phyloP scores from a whole-genome alignment of 2,113 vertebrate species.

The Cisticola juncidis region DNA sequence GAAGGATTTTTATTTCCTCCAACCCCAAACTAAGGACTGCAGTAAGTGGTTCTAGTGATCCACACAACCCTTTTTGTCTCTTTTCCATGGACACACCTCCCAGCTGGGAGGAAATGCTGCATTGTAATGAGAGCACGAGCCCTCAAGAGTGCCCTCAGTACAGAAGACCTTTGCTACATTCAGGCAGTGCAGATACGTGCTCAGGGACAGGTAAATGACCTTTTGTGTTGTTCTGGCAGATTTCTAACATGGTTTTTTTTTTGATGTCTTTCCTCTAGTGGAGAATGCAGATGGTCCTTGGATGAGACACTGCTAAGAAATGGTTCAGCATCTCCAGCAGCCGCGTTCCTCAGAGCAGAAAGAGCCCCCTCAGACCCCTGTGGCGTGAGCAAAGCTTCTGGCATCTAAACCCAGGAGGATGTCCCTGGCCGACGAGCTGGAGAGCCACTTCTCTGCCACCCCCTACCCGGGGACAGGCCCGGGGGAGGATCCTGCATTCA shows the following conservation, averaged over 20 bases:
- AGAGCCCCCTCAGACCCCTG: background rate
- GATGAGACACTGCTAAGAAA: background rate
- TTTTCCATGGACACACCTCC: background rate
- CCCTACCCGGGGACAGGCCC: conserved; percentile 71
- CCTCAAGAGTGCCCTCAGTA: background rate
- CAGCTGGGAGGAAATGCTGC: background rate
- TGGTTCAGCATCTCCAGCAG: background rate
- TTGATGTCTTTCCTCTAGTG: conserved; percentile 12
- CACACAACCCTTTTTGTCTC: background rate
- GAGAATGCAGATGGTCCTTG: background rate
- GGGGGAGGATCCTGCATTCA: conserved; percentile 65
- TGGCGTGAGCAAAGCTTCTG: background rate
- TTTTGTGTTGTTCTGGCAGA: background rate
- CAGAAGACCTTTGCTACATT: background rate
- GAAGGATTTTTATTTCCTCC: background rate
- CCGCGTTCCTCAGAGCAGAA: accelerated
- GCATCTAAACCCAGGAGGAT: conserved; percentile 24
- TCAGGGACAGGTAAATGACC: background rate
- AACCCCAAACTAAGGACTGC: background rate
- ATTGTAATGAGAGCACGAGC: background rate
- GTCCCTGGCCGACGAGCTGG: conserved; percentile 29
- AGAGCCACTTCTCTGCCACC: conserved; percentile 34
- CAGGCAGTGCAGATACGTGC: background rate
- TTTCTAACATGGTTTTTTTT: background rate
- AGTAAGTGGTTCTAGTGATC: background rate